A percentile compares a stretch with the other conserved stretches of the same genome.
Conservation (phyloP, 2,797 vertebrate genomes). For the Pangasius djambal region DNA sequence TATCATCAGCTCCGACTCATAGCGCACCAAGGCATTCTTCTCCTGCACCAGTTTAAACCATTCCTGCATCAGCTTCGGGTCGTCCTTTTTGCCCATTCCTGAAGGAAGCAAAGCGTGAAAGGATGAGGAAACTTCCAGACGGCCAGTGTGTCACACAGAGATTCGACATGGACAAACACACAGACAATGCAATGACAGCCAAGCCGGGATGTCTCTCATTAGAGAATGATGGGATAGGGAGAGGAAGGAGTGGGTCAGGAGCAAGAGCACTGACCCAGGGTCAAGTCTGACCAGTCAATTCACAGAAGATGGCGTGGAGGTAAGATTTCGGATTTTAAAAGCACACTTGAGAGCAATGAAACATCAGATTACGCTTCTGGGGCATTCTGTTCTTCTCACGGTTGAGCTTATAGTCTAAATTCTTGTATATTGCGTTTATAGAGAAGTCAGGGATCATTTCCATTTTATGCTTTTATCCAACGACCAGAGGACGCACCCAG, state of each 20-base stretch:
- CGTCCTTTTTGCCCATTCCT: conserved; percentile 99
- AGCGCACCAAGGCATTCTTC: conserved; percentile 97
- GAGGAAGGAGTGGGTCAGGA: conserved; percentile 38
- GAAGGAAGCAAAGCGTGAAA: conserved; percentile 60
- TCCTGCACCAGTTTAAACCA: conserved; percentile 99
- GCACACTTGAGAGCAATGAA: conserved; percentile 19
- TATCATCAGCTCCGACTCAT: conserved; percentile 98
- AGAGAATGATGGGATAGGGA: conserved; percentile 62
- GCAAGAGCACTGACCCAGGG: conserved; percentile 42
- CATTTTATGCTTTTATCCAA: neutral
- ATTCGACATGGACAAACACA: conserved; percentile 59
- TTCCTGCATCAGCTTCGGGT: conserved; percentile 98
- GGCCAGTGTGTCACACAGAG: conserved; percentile 47
- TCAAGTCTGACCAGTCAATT: conserved; percentile 55
- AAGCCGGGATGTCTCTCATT: conserved; percentile 72
- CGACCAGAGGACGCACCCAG: conserved; percentile 11
- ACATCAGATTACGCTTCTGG: conserved; percentile 16
- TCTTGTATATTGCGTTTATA: neutral
- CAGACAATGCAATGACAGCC: conserved; percentile 73
- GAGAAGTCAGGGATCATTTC: neutral
- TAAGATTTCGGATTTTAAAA: conserved; percentile 58
- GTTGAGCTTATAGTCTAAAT: neutral
- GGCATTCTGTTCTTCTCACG: conserved; percentile 40
- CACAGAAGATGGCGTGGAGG: conserved; percentile 69
- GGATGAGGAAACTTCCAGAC: conserved; percentile 34